Evolutionary conservation across 2,113 vertebrate species (phyloP).

Genomic region (Sprattus sprattus): DNA sequence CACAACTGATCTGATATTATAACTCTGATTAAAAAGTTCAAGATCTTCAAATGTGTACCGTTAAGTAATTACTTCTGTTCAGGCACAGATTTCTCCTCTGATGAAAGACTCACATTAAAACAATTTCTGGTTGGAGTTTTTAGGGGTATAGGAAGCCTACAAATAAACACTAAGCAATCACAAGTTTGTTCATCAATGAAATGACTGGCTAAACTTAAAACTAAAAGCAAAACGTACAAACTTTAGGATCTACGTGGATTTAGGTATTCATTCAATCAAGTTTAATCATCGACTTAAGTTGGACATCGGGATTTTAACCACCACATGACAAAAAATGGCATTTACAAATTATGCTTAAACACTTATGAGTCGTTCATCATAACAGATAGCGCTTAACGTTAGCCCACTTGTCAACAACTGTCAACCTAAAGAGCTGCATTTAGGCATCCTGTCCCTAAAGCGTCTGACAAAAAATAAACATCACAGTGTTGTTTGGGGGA

Average conservation of each 20-base stretch:
- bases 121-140: too few species aligned
- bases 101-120: too few species aligned
- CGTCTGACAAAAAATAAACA: slow-evolving; percentile 46
- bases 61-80: too few species aligned
- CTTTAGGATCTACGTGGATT: background rate
- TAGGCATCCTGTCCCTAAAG: slow-evolving; percentile 5
- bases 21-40: too few species aligned
- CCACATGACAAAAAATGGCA: background rate
- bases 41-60: too few species aligned
- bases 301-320: background rate
- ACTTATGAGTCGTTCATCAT: background rate
- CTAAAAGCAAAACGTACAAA: too few species aligned
- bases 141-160: background rate
- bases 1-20: too few species aligned
- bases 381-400: background rate
- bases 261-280: background rate
- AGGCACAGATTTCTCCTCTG: too few species aligned
- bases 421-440: background rate
- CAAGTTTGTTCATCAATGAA: background rate
- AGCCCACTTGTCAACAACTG: background rate
- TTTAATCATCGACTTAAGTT: background rate
- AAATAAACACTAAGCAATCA: background rate
- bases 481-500: slow-evolving; percentile 51
- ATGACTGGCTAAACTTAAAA: too few species aligned
- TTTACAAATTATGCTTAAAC: background rate